Evolutionary conservation across 2,797 vertebrate genomes (phyloP), one percentile per base, ranked within the genome.

Genomic region (Hemitrygon akajei): DNA sequence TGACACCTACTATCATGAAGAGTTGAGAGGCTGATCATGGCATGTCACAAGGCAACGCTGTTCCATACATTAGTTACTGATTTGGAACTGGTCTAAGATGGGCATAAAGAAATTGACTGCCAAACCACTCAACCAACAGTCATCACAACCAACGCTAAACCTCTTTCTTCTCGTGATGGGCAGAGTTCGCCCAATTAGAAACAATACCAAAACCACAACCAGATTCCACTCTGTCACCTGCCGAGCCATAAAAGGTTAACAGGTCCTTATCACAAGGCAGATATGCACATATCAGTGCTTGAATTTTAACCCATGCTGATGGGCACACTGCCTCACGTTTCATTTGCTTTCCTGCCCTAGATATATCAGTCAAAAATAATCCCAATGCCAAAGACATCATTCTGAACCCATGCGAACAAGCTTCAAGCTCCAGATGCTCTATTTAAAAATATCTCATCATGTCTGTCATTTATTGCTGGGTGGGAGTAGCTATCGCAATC

Each of bases 391-490:
- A 27, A 40, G 20, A 12, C 34, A 73, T 73, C 37, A 73, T 22
- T 10, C 30, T 7, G 30, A 40, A 22, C 12, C 66, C 10, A 71
- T 40, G 66, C 37, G 69, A 71, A 27, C 63, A 40, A 2, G 22
- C 10, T 25, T 37, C 11, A 11, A 11, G 9, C 40, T 87, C n/a
- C 14, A n/a, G n/a, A 25, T 60, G 56, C 73, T 34, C 89, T 27
- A 92, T 92, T 92, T 92, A 47, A 47, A 92, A 73, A 92, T 25
- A 0, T 92, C 40, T 92, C 69, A 91, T 91, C n/a, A 25, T 71
- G 37, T 37, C 87, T 34, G 63, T 69, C 87, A 7, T 40, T 92
- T 92, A 2, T 22, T 4, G 9, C 16, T 79, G 77, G 12, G 3
- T 4, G n/a, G 34, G 30, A 73, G 71, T 20, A 22, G 22, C 6